These are phyloP conservation scores for Platerodrilus igneus DNA, from an alignment of 2,888 invertebrate species.

Conservation along the genomic window DNA sequence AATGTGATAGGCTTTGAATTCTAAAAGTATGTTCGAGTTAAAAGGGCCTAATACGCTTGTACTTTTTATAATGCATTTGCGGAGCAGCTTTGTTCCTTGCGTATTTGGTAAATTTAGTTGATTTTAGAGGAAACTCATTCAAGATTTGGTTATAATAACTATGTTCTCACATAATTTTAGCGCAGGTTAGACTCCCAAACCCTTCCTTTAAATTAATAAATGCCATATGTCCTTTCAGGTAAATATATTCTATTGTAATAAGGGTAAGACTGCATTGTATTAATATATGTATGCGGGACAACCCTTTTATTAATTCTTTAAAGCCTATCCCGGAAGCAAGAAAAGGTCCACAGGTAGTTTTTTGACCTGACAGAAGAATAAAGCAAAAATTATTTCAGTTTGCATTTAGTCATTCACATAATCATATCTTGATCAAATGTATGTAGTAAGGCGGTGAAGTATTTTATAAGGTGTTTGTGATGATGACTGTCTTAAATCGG, in stretches of 20 bases:
- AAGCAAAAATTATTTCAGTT: slow-evolving; percentile 44
- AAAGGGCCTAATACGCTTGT: too few species aligned
- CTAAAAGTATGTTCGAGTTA: slow-evolving; percentile 18
- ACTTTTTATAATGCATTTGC: too few species aligned
- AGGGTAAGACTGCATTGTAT: slow-evolving; percentile 36
- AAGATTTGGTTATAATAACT: too few species aligned
- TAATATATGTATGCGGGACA: slow-evolving; percentile 42
- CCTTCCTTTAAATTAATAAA: too few species aligned
- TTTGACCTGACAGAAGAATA: slow-evolving; percentile 37
- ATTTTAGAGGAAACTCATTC: too few species aligned
- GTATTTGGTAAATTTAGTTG: too few species aligned
- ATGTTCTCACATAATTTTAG: too few species aligned
- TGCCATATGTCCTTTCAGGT: slow-evolving; percentile 46
- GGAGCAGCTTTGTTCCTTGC: too few species aligned
- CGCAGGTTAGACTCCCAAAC: too few species aligned
- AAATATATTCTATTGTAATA: slow-evolving; percentile 44
- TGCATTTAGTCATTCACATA: slow-evolving; percentile 41
- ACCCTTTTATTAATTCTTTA: slow-evolving; percentile 41
- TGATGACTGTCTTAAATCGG: too few species aligned
- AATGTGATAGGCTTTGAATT: slow-evolving; percentile 24
- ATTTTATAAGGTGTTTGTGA: too few species aligned
- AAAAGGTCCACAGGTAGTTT: slow-evolving; percentile 47
- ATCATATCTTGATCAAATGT: slow-evolving; percentile 26
- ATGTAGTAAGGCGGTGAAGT: too few species aligned
- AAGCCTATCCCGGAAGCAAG: slow-evolving; percentile 45